A percentile compares a stretch with the other conserved stretches of the same genome.
phyloP scores from a whole-genome alignment of 2,888 invertebrate species.

The Plemyria rubiginata region DNA sequence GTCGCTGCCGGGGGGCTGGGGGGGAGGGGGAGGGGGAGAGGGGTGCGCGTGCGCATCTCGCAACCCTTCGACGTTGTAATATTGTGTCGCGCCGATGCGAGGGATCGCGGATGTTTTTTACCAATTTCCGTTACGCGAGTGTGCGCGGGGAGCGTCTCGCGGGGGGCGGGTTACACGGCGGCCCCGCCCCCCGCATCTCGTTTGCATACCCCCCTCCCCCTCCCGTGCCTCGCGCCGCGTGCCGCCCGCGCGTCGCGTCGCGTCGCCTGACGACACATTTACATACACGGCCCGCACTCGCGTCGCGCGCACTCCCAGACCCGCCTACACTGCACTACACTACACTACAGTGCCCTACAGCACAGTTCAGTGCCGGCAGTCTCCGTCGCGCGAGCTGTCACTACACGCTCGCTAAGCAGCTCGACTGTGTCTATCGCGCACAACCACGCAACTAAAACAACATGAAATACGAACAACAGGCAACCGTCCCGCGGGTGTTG shows the following conservation, averaged over 20 bases:
- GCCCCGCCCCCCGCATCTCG: constrained; percentile 54
- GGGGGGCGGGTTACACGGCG: constrained; percentile 36
- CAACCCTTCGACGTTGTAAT: constrained; percentile 52
- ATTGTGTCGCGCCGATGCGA: constrained; percentile 50
- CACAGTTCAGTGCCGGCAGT: no score
- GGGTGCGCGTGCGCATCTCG: constrained; percentile 60
- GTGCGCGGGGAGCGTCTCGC: constrained; percentile 35
- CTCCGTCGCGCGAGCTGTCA: no score
- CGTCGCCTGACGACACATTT: background rate
- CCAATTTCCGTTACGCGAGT: constrained; percentile 47
- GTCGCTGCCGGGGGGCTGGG: no score
- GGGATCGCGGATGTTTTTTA: constrained; percentile 67
- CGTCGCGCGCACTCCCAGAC: background rate
- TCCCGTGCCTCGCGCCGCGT: constrained; percentile 2
- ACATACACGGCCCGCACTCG: background rate
- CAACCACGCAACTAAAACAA: no score
- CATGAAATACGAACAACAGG: no score
- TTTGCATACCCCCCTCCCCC: constrained; percentile 60
- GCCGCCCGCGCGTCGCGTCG: background rate
- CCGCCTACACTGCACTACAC: no score
- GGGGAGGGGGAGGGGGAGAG: constrained; percentile 27
- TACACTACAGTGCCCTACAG: no score
- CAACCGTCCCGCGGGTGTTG: no score
- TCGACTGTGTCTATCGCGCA: no score
- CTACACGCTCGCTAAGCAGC: no score